Evolutionary conservation across 2,113 vertebrate species (phyloP).

Genomic region (Pardalotus punctatus): DNA sequence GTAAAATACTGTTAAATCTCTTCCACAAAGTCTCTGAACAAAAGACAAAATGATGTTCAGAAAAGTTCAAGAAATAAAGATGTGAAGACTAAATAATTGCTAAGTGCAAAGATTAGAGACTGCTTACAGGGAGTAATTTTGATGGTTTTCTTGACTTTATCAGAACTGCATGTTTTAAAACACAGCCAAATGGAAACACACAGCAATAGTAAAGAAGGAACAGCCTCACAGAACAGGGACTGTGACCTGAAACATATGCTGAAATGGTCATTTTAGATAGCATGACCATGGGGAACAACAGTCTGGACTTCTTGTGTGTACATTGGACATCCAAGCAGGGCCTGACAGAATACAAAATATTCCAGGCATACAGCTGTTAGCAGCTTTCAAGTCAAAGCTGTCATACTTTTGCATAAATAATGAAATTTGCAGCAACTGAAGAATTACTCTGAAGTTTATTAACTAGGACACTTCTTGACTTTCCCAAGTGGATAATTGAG

Average conservation of each 20-base stretch:
- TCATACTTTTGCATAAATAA: not conserved
- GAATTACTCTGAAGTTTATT: not conserved
- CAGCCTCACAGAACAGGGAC: not conserved
- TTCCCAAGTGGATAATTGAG: not conserved
- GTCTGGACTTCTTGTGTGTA: fast-evolving
- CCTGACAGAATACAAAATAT: not conserved
- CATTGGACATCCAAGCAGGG: not conserved
- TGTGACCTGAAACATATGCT: not conserved
- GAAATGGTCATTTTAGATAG: not conserved
- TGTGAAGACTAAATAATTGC: not conserved
- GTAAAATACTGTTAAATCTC: not conserved
- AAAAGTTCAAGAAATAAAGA: not conserved
- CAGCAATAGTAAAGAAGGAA: not conserved
- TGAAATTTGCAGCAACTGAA: not conserved
- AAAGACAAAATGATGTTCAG: not conserved
- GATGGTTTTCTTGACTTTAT: not conserved
- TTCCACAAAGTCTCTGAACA: not conserved
- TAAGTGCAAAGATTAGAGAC: not conserved
- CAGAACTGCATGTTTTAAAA: not conserved
- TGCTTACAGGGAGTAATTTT: not conserved
- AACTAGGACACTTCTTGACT: not conserved
- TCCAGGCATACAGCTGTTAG: not conserved
- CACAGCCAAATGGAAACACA: not conserved
- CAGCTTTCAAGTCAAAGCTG: not conserved
- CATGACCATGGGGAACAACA: fast-evolving